These are phyloP conservation scores for Pyrrhia umbra DNA, from an alignment of 2,888 invertebrate genomes.

Conservation along the genomic window DNA sequence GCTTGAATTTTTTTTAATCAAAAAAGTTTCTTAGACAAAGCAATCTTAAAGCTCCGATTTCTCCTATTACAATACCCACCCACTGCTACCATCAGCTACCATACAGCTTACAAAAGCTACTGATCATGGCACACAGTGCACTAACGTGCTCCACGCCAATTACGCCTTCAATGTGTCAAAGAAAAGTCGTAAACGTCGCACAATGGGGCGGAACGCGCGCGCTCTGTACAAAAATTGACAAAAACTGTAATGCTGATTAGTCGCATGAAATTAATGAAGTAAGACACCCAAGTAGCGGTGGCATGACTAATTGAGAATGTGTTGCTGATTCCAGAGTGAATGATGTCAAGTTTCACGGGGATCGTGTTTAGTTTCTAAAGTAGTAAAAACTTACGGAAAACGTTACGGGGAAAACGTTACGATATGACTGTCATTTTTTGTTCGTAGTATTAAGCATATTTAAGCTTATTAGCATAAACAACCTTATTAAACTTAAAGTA, in stretches of 20 bases:
- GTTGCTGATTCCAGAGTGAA: slow-evolving; percentile 59
- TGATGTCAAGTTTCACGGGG: slow-evolving; percentile 46
- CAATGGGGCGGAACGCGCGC: slow-evolving; percentile 73
- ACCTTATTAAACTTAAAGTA: not conserved
- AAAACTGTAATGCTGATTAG: slow-evolving; percentile 74
- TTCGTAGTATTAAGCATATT: slow-evolving; percentile 7
- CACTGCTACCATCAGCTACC: slow-evolving; percentile 60
- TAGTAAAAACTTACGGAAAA: slow-evolving; percentile 36
- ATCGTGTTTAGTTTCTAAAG: slow-evolving; percentile 39
- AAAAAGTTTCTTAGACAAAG: slow-evolving; percentile 34
- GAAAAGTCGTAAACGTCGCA: slow-evolving; percentile 73
- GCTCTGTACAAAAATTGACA: slow-evolving; percentile 69
- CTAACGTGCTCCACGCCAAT: slow-evolving; percentile 68
- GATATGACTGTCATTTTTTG: slow-evolving; percentile 1
- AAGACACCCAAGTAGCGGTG: slow-evolving; percentile 82
- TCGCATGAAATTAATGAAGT: slow-evolving; percentile 80
- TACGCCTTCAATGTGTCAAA: slow-evolving; percentile 61
- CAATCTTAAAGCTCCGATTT: slow-evolving; percentile 38
- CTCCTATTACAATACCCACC: slow-evolving; percentile 48
- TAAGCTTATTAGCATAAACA: not conserved
- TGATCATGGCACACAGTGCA: slow-evolving; percentile 53
- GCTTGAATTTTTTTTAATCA: slow-evolving; percentile 34
- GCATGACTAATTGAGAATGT: slow-evolving; percentile 73
- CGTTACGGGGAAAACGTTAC: not conserved
- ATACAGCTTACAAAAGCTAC: slow-evolving; percentile 54